These are phyloP conservation scores for Gymnodraco acuticeps DNA, from an alignment of 2,797 vertebrate species.

Conservation along the genomic window DNA sequence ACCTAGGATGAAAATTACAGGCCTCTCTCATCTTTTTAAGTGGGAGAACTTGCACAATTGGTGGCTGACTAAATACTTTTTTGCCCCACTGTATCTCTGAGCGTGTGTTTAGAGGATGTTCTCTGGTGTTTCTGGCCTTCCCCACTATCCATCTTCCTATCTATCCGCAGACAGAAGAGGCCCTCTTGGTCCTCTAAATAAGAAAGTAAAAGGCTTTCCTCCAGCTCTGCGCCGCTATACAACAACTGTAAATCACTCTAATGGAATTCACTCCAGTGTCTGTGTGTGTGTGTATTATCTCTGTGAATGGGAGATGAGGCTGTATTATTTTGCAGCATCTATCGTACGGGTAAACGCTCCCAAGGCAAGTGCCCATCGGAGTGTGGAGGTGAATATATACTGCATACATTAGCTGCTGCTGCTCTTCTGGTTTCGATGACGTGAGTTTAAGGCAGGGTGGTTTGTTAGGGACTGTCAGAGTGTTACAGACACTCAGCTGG, in stretches of 20 bases:
- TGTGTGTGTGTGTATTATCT: slow-evolving; percentile 14
- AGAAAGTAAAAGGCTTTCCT: slow-evolving; percentile 60
- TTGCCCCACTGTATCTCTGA: no score
- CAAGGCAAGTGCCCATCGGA: slow-evolving; percentile 27
- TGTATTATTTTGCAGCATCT: slow-evolving; percentile 51
- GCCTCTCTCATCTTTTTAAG: no score
- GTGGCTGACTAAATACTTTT: no score
- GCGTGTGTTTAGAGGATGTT: slow-evolving; percentile 43
- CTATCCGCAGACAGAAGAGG: slow-evolving; percentile 29
- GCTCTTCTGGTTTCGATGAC: slow-evolving; percentile 28
- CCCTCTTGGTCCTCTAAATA: slow-evolving; percentile 49
- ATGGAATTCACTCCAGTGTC: slow-evolving; percentile 39
- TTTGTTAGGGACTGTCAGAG: background rate
- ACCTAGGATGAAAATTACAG: no score
- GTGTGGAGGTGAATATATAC: slow-evolving; percentile 49
- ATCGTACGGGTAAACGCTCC: slow-evolving; percentile 39
- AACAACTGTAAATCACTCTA: slow-evolving; percentile 65
- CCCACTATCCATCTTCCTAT: slow-evolving; percentile 46
- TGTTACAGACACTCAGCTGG: background rate
- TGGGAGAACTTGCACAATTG: no score
- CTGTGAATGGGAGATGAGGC: slow-evolving; percentile 45
- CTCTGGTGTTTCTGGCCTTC: slow-evolving; percentile 16
- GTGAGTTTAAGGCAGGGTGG: background rate
- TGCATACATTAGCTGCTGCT: slow-evolving; percentile 36
- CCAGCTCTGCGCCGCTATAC: slow-evolving; percentile 47